Evolutionary conservation across 2,888 invertebrate genomes (phyloP).

Genomic region (Glyphotaelius pellucidus): DNA sequence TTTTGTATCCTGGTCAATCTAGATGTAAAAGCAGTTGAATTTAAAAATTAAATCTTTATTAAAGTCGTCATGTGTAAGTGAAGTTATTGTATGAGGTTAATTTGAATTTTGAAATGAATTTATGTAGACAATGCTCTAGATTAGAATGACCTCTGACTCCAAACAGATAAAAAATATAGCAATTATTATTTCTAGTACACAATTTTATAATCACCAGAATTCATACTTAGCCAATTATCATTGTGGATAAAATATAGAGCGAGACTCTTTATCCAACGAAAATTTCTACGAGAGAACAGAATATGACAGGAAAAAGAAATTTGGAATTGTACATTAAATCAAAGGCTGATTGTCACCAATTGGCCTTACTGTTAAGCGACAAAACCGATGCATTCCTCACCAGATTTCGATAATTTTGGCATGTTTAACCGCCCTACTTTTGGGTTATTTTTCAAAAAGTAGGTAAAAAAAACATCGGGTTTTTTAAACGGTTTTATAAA

Average conservation of each 20-base stretch:
- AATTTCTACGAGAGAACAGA: not conserved
- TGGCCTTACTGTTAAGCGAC: too few species aligned
- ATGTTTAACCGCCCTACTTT: too few species aligned
- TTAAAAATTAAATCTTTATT: not conserved
- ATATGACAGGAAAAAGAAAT: too few species aligned
- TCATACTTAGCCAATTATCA: not conserved
- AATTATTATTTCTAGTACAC: not conserved
- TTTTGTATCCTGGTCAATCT: too few species aligned
- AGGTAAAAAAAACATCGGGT: too few species aligned
- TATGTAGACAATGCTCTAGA: not conserved
- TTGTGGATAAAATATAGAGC: not conserved
- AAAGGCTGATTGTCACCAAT: too few species aligned
- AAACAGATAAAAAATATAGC: not conserved
- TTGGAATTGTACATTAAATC: too few species aligned
- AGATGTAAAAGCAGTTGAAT: not conserved
- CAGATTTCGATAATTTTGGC: too few species aligned
- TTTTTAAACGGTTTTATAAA: too few species aligned
- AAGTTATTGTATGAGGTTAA: not conserved
- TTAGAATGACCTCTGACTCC: not conserved
- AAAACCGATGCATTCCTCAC: too few species aligned
- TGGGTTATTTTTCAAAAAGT: too few species aligned
- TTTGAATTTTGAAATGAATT: not conserved
- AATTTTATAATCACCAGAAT: not conserved
- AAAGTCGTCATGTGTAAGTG: not conserved
- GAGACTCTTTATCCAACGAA: not conserved